Evolutionary conservation across 2,888 invertebrate genomes (phyloP).

Genomic region (Papilio gigon): DNA sequence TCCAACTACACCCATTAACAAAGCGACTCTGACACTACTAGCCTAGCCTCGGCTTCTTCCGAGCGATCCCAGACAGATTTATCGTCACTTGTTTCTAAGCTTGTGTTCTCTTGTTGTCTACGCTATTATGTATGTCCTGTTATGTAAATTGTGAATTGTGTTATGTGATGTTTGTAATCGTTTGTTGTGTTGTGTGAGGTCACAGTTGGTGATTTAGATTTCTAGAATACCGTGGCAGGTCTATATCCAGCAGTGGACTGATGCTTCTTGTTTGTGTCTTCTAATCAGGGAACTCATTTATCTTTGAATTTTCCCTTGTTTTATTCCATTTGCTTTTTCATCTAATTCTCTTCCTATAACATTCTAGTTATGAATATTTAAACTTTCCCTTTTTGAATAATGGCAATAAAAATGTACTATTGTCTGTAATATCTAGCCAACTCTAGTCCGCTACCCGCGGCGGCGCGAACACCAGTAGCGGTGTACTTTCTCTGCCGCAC

Average conservation of each 20-base stretch:
- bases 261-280: neutral
- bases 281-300: no score
- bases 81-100: constrained; percentile 36
- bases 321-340: no score
- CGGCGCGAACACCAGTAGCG: constrained; percentile 76
- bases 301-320: no score
- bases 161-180: constrained; percentile 16
- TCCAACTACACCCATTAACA: constrained; percentile 39
- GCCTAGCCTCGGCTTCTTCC: constrained; percentile 36
- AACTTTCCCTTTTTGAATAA: constrained; percentile 15
- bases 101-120: constrained; percentile 34
- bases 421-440: constrained; percentile 42
- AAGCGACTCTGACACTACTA: constrained; percentile 37
- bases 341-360: no score
- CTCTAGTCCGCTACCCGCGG: constrained; percentile 47
- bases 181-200: neutral
- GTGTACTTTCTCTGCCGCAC: constrained; percentile 73
- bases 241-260: neutral
- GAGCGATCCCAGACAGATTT: constrained; percentile 42
- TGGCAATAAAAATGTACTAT: constrained; percentile 8
- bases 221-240: neutral
- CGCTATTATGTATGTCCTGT: constrained; percentile 34
- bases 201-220: neutral
- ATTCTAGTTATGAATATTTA: neutral
- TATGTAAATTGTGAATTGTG: constrained; percentile 30